Base-by-base conservation (phyloP, 2,797 vertebrate genomes). In the Discoglossus pictus region DNA sequence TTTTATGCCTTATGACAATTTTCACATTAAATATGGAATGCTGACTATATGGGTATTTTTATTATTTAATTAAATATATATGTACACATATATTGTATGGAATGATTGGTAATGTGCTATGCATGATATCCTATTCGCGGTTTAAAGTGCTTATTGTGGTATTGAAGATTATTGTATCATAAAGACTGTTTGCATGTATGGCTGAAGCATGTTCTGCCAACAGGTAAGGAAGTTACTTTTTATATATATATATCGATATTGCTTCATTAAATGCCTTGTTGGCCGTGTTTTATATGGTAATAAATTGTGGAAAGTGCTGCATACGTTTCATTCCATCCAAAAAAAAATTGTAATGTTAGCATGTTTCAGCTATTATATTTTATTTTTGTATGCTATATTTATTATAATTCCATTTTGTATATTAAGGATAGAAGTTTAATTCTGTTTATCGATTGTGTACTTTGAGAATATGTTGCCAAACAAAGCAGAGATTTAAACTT, bases 181-280 rank as follows among this genome's bases (percentile, higher is more conserved):
- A 79, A 78, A 61, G 84, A 79, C 75, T 75, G 82, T 80, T 86
- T 89, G 87, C 89, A 90, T 91, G 86, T 87, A 58, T 89, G 87
- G 86, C 87, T 90, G 86, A 85, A 84, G 88, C 87, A 87, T 89
- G 85, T 81, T 84, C 82, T 83, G 83, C 88, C 85, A 86, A 89
- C 84, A 89, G 87, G 87, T 88, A 84, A 88, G 83, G 54, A 66
- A 80, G 80, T 76, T 81, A 73, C 58, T 80, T 86, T 75, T 18
- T 76, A 56, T 73, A 61, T 21, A 13, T 65, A 50, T 55, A 59
- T 9, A 3, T 43, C 65, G 60, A 20, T 61, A 5, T 13, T 72
- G 81, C 81, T 70, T 38, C 15, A 8, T 12, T 76, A 52, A 44
- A 77, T 66, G 47, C 80, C 72, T 16, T 66, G 76, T 74, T 68